These are phyloP conservation scores for Steinernema hermaphroditum DNA, from an alignment of 2,888 invertebrate genomes.

Conservation along the genomic window DNA sequence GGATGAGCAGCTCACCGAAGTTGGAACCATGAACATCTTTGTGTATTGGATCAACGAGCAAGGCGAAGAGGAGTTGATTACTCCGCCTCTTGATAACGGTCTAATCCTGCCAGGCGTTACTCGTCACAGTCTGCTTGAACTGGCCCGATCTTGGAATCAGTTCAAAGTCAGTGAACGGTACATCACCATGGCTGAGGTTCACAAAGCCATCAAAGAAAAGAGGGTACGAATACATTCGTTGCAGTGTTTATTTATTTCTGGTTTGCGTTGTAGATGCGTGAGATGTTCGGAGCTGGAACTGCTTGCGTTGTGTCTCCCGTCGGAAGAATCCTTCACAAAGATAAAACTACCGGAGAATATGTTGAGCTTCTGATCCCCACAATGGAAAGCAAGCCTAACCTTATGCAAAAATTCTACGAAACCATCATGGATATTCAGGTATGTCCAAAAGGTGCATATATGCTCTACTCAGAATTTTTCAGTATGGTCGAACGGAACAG, in stretches of 20 bases:
- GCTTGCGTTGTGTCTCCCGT: slow-evolving; percentile 93
- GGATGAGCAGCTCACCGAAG: slow-evolving; percentile 90
- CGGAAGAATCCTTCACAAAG: slow-evolving; percentile 79
- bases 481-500: slow-evolving; percentile 59
- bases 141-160: slow-evolving; percentile 81
- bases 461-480: slow-evolving; percentile 35
- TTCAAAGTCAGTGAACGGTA: slow-evolving; percentile 79
- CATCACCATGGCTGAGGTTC: slow-evolving; percentile 82
- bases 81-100: slow-evolving; percentile 85
- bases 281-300: slow-evolving; percentile 97
- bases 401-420: slow-evolving; percentile 77
- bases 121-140: slow-evolving; percentile 81
- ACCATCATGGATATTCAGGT: slow-evolving; percentile 82
- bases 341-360: slow-evolving; percentile 71
- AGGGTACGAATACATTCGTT: slow-evolving; percentile 77
- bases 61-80: slow-evolving; percentile 88
- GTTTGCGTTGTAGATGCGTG: slow-evolving; percentile 85
- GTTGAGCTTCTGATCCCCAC: slow-evolving; percentile 70
- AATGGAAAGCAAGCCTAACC: slow-evolving; percentile 74
- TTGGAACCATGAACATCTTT: slow-evolving; percentile 97
- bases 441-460: slow-evolving; percentile 4
- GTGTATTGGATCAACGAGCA: slow-evolving; percentile 82
- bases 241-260: too few species aligned
- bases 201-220: slow-evolving; percentile 77
- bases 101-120: slow-evolving; percentile 93